These are phyloP conservation scores for Lacanobia oleracea DNA, from an alignment of 2,888 invertebrate species.

Conservation along the genomic window DNA sequence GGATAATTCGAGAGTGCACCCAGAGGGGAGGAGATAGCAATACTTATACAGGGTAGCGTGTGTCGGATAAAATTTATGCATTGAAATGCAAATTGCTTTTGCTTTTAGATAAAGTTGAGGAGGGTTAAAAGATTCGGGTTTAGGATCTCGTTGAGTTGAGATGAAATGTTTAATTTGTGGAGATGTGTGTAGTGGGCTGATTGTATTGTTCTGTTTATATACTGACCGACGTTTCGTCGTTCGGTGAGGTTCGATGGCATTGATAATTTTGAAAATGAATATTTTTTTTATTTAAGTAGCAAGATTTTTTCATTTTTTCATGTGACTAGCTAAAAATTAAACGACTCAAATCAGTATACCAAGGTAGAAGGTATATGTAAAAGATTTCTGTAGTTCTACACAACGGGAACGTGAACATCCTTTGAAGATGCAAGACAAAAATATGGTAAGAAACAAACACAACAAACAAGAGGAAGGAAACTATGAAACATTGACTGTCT, in stretches of 20 bases:
- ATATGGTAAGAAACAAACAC: slow-evolving; percentile 4
- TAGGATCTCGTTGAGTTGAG: slow-evolving; percentile 53
- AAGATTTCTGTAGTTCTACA: no score
- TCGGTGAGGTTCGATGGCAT: neutral
- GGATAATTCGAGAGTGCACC: slow-evolving; percentile 87
- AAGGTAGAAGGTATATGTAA: no score
- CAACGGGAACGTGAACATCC: neutral
- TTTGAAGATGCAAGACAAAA: neutral
- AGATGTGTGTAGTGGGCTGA: slow-evolving; percentile 38
- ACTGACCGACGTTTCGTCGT: slow-evolving; percentile 15
- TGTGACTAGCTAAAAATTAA: no score
- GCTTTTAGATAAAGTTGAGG: slow-evolving; percentile 69
- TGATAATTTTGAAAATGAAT: neutral
- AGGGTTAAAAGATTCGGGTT: slow-evolving; percentile 67
- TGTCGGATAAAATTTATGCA: slow-evolving; percentile 86
- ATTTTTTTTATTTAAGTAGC: no score
- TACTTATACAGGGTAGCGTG: slow-evolving; percentile 80
- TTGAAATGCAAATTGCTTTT: slow-evolving; percentile 87
- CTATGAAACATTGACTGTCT: slow-evolving; percentile 46
- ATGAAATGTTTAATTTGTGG: slow-evolving; percentile 49
- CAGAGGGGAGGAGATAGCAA: slow-evolving; percentile 85
- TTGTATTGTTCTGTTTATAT: slow-evolving; percentile 33
- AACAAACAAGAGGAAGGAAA: slow-evolving; percentile 25
- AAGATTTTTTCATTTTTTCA: no score
- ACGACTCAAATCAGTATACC: no score